These are phyloP conservation scores for Carduelis carduelis DNA, from an alignment of 2,797 vertebrate species.

Conservation along the genomic window DNA sequence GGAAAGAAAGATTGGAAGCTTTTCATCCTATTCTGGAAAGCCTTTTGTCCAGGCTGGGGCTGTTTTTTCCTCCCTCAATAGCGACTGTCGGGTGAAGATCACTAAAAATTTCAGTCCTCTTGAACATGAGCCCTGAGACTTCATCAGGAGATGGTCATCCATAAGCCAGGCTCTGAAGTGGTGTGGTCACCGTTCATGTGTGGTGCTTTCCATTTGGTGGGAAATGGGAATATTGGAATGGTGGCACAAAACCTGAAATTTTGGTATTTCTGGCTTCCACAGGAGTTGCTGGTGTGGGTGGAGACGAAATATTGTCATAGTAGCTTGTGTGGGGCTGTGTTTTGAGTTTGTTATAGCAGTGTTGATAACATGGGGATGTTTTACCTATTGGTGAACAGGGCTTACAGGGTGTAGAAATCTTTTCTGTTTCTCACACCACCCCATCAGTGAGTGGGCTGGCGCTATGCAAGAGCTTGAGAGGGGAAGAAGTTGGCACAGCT, in stretches of 20 bases:
- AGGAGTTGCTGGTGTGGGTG: background rate
- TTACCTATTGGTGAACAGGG: background rate
- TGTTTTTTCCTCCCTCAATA: background rate
- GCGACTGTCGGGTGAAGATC: background rate
- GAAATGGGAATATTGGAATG: background rate
- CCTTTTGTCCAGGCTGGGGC: background rate
- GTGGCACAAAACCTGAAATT: background rate
- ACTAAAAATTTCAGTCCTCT: background rate
- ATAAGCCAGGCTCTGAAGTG: background rate
- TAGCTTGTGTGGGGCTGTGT: background rate
- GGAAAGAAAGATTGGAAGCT: background rate
- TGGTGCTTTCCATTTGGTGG: background rate
- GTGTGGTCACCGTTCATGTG: fast-evolving
- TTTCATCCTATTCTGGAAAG: background rate
- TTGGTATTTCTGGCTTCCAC: background rate
- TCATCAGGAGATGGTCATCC: background rate
- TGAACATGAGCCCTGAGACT: background rate
- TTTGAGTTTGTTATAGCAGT: background rate
- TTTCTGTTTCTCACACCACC: background rate
- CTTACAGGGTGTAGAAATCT: background rate
- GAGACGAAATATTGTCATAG: background rate
- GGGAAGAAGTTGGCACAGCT: background rate
- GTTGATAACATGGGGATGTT: fast-evolving
- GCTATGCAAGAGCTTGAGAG: background rate
- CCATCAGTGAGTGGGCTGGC: background rate